Percentiles rank a stretch among this genome's conserved stretches.
phyloP scores from a whole-genome alignment of 2,888 invertebrate genomes.

The Drosophila trichaetosa region DNA sequence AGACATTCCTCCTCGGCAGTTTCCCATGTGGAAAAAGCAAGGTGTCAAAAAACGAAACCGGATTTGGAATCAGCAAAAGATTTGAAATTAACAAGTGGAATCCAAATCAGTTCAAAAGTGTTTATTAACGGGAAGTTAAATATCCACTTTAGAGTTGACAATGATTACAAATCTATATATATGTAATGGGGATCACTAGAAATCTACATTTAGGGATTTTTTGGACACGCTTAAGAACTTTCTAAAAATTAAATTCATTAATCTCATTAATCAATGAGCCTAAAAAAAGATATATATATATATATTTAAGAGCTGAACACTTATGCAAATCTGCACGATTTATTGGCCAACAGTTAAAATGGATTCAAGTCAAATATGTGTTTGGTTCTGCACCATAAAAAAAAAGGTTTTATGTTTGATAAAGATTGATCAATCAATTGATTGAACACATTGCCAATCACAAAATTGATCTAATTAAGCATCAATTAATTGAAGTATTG shows the following conservation, averaged over 20 bases:
- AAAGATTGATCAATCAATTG: not conserved
- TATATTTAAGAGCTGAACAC: not conserved
- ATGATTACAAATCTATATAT: not conserved
- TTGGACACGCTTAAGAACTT: not conserved
- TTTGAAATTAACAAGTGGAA: not conserved
- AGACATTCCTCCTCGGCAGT: conserved; percentile 1
- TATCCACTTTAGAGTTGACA: not conserved
- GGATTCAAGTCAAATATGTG: not conserved
- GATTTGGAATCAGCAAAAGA: not conserved
- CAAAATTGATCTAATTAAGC: conserved; percentile 7
- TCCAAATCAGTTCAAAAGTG: not conserved
- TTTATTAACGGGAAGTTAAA: too few species aligned
- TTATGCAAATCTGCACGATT: not conserved
- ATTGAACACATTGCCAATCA: not conserved
- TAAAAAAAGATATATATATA: too few species aligned
- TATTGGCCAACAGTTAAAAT: not conserved
- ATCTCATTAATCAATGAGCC: not conserved
- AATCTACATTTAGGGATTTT: not conserved
- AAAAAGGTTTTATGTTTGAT: not conserved
- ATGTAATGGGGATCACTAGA: not conserved
- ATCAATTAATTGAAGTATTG: conserved; percentile 15
- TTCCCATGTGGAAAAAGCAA: not conserved
- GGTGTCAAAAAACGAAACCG: not conserved
- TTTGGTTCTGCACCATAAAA: not conserved
- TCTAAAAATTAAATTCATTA: not conserved